Evolutionary conservation across 2,888 invertebrate genomes (phyloP).

Genomic region (Digitonthophagus gazella): DNA sequence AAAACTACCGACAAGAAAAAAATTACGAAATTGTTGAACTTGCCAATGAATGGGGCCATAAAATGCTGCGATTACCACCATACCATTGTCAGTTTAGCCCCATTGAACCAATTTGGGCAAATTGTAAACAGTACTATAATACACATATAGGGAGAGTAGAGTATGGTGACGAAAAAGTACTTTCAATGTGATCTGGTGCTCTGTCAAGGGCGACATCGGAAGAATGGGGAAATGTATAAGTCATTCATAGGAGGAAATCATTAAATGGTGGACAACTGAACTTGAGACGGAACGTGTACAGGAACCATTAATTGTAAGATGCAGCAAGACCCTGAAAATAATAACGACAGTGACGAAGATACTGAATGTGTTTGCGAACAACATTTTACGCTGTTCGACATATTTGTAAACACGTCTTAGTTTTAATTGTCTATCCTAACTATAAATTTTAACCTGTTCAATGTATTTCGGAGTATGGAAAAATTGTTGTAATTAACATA

Average conservation of each 20-base stretch:
- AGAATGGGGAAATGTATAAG: background rate
- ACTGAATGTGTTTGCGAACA: too few species aligned
- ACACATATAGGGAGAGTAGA: conserved; percentile 5
- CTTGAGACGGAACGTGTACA: too few species aligned
- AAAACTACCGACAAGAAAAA: background rate
- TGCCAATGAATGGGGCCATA: background rate
- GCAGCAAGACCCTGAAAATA: too few species aligned
- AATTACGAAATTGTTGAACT: conserved; percentile 1
- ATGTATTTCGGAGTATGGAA: too few species aligned
- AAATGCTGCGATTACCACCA: conserved; percentile 1
- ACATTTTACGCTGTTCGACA: too few species aligned
- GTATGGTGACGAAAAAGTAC: conserved; percentile 6
- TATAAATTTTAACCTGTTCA: too few species aligned
- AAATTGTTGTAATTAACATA: too few species aligned
- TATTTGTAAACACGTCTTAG: too few species aligned
- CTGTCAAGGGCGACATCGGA: background rate
- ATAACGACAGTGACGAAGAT: too few species aligned
- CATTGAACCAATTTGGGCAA: conserved; percentile 8
- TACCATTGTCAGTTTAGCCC: conserved; percentile 5
- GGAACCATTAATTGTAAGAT: too few species aligned
- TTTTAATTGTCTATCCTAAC: too few species aligned
- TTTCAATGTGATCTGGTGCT: background rate
- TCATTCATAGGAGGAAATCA: background rate
- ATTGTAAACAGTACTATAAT: background rate
- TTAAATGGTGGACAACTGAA: too few species aligned